Evolutionary conservation across 1,140 invertebrate genomes (phyloP).

Genomic region (Ctenoplectra terminalis): DNA sequence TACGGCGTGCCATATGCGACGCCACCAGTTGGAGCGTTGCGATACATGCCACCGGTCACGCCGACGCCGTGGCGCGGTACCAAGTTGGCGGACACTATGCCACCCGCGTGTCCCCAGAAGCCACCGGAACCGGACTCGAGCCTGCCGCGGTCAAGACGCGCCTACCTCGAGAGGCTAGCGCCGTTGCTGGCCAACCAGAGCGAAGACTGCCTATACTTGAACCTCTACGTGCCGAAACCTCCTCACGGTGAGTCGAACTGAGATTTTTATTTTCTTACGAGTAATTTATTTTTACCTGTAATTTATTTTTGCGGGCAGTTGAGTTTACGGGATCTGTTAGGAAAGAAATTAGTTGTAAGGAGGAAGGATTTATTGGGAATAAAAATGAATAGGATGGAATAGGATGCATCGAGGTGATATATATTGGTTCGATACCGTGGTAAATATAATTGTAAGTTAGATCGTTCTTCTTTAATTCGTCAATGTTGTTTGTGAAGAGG

Average conservation of each 20-base stretch:
- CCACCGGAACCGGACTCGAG: constrained; percentile 90
- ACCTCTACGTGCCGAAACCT: constrained; percentile 95
- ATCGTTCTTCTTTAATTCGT: too few relatives aligned
- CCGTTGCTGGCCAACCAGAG: constrained; percentile 94
- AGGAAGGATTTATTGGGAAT: not conserved
- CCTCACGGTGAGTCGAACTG: constrained; percentile 85
- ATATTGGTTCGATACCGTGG: too few relatives aligned
- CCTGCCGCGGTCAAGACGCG: constrained; percentile 90
- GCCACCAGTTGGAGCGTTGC: constrained; percentile 88
- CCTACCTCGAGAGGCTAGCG: constrained; percentile 91
- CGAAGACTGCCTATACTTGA: constrained; percentile 98
- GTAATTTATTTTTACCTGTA: too few relatives aligned
- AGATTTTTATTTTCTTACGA: not conserved
- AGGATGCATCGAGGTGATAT: too few relatives aligned
- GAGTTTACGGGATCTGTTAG: too few relatives aligned
- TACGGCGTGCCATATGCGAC: constrained; percentile 97
- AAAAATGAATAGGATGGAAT: too few relatives aligned
- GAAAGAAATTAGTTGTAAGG: too few relatives aligned
- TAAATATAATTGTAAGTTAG: too few relatives aligned
- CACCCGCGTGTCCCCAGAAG: constrained; percentile 95
- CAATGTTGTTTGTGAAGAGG: too few relatives aligned
- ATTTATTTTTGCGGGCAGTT: too few relatives aligned
- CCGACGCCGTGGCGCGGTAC: constrained; percentile 93
- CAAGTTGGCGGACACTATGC: constrained; percentile 90
- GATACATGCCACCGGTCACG: constrained; percentile 97